Evolutionary conservation across 2,797 vertebrate genomes (phyloP).

Genomic region (Pelochelys cantorii): DNA sequence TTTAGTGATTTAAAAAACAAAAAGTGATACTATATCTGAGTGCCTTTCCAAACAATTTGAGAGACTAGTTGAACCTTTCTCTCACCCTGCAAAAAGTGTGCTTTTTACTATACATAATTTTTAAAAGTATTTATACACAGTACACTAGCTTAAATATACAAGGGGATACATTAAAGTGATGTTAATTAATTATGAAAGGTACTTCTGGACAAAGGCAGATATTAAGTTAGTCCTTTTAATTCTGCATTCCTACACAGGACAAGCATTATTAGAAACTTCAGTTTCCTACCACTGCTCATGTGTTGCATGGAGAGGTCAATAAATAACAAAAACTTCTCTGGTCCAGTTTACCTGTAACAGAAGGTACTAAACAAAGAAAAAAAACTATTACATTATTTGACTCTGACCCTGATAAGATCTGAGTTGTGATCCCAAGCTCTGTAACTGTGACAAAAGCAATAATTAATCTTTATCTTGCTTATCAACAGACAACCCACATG

Average conservation of each 20-base stretch:
- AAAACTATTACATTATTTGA: constrained; percentile 69
- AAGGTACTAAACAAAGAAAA: constrained; percentile 59
- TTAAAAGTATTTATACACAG: constrained; percentile 71
- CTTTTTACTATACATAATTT: constrained; percentile 76
- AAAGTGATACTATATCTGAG: constrained; percentile 63
- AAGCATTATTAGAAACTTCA: constrained; percentile 66
- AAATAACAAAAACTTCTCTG: constrained; percentile 72
- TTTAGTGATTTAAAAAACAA: constrained; percentile 66
- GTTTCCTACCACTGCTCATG: constrained; percentile 52
- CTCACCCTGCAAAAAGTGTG: constrained; percentile 76
- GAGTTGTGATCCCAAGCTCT: constrained; percentile 71
- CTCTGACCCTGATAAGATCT: constrained; percentile 71
- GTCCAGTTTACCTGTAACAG: constrained; percentile 73
- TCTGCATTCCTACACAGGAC: constrained; percentile 69
- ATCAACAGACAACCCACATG: constrained; percentile 62
- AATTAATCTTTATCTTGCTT: constrained; percentile 61
- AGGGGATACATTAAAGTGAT: constrained; percentile 71
- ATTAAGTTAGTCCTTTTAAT: constrained; percentile 56
- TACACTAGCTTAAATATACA: constrained; percentile 72
- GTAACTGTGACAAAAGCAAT: constrained; percentile 77
- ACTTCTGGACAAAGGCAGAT: constrained; percentile 79
- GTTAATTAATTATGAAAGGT: constrained; percentile 71
- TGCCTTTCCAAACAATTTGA: constrained; percentile 50
- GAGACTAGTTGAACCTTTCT: constrained; percentile 58
- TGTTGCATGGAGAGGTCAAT: constrained; percentile 68